These are phyloP conservation scores for Buceros bicornis DNA, from an alignment of 2,797 vertebrate species.

Conservation along the genomic window DNA sequence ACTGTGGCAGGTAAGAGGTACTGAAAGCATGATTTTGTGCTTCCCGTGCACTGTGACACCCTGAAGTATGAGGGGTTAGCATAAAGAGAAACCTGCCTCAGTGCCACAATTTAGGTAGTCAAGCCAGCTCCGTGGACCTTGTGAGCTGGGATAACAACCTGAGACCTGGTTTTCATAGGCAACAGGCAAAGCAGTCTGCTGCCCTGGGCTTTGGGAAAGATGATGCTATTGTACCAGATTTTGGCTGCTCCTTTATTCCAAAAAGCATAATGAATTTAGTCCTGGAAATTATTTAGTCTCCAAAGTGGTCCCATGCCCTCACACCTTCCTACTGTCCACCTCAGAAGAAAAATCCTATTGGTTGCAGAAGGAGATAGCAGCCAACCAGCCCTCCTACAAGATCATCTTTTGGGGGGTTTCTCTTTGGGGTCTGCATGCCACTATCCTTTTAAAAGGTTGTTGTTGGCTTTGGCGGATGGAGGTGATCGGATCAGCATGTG, in stretches of 20 bases:
- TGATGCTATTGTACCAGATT: not conserved
- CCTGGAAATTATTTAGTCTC: not conserved
- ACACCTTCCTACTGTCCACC: not conserved
- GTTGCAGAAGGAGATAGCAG: not conserved
- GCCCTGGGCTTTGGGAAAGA: not conserved
- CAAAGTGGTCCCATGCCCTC: not conserved
- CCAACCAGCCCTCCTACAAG: not conserved
- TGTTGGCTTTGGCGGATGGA: not conserved
- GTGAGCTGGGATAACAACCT: not conserved
- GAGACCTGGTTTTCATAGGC: not conserved
- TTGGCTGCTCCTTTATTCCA: not conserved
- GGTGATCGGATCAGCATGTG: fast-evolving
- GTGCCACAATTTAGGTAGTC: not conserved
- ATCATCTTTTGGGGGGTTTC: not conserved
- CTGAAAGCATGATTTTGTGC: conserved; percentile 59
- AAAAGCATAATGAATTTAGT: not conserved
- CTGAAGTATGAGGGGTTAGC: conserved; percentile 28
- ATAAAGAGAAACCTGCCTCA: not conserved
- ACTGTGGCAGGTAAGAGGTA: conserved; percentile 45
- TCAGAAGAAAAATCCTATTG: not conserved
- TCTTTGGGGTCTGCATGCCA: not conserved
- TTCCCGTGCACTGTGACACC: conserved; percentile 26
- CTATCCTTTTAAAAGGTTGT: not conserved
- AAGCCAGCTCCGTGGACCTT: not conserved
- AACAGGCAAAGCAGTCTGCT: not conserved